Evolutionary conservation across 2,113 vertebrate genomes (phyloP).

Genomic region (Eptesicus fuscus): DNA sequence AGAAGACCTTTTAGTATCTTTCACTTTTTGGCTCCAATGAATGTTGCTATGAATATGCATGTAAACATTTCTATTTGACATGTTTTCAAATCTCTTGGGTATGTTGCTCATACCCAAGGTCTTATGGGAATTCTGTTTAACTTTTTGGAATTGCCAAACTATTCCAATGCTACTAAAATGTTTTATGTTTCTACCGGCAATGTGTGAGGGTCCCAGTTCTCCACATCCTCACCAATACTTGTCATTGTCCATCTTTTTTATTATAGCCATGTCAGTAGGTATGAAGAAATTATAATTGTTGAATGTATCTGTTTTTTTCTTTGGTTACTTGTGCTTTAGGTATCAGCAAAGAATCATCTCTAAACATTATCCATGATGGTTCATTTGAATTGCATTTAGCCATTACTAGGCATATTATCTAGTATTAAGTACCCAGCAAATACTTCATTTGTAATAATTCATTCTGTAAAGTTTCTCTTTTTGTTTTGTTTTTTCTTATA

Average conservation of each 20-base stretch:
- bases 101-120: not conserved
- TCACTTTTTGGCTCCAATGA: not conserved
- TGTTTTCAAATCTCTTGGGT: not conserved
- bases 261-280: not conserved
- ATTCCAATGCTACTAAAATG: not conserved
- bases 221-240: not conserved
- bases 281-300: not conserved
- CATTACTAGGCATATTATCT: not conserved
- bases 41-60: not conserved
- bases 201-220: not conserved
- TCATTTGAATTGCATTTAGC: slow-evolving; percentile 32
- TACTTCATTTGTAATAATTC: slow-evolving; percentile 16
- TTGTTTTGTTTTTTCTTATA: slow-evolving; percentile 45
- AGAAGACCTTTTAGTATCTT: not conserved
- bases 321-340: not conserved
- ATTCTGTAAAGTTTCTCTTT: not conserved
- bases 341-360: not conserved
- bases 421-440: slow-evolving; percentile 3
- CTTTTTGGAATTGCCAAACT: not conserved
- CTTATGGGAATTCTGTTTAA: not conserved
- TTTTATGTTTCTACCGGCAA: not conserved
- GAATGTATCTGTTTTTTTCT: not conserved
- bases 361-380: not conserved
- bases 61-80: not conserved
- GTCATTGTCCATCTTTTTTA: not conserved